Base-by-base conservation (phyloP, 2,113 vertebrate genomes). In the Cyrtonyx montezumae region DNA sequence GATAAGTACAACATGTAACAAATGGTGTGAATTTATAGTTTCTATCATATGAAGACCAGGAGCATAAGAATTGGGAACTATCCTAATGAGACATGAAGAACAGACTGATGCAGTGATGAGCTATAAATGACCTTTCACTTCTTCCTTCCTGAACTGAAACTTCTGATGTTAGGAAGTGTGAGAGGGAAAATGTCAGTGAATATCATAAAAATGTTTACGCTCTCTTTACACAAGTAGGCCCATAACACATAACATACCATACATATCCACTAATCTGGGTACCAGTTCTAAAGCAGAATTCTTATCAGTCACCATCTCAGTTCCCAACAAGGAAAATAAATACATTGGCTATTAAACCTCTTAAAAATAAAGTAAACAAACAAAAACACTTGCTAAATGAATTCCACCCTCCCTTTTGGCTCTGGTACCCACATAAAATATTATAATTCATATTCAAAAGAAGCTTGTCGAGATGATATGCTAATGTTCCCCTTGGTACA, bases 281-380 rank as follows among this genome's bases (percentile, higher is more conserved):
- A 91, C 37, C 90, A 93, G 96, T 85, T 97, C 90, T 69, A 94
- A 91, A 93, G 46, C 15, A 91, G n/a, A 89, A 82, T 95, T 88
- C 92, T 83, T 93, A 87, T 95, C 51, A 8, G 65, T 96, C 91
- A 69, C 48, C 74, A 82, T 95, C 81, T 96, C 78, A 80, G 34
- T 91, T 94, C 63, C 48, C 37, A 86, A 82, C 6, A 7, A 87
- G 66, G 67, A 92, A 90, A 96, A 91, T 79, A 94, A 97, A 92
- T 87, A 94, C 87, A 78, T 30, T 78, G 46, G 62, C 59, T 84
- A 87, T 91, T 91, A 94, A 95, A 95, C 67, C 84, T 83, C 94
- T 93, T 94, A 79, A 40, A 0, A 32, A 17, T 30, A 32, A 16
- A 55, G 14, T 13, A 23, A 28, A 55, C 30, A 58, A 30, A 56